Evolutionary conservation across 2,888 invertebrate genomes (phyloP).

Genomic region (Catocala sponsa): DNA sequence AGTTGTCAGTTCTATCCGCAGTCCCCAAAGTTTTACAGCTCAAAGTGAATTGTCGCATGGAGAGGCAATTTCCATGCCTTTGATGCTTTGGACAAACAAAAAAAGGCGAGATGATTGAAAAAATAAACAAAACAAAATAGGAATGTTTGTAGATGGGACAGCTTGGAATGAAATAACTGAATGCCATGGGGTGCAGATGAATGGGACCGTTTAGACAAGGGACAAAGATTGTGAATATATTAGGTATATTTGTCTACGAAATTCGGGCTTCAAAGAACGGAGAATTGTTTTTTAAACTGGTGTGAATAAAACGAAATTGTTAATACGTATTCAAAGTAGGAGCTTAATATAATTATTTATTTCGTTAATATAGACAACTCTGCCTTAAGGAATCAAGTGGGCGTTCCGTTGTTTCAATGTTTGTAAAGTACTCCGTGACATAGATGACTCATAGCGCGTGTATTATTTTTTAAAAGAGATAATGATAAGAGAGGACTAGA

Average conservation of each 20-base stretch:
- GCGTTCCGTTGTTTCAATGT: too few relatives aligned
- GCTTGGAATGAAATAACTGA: slow-evolving; percentile 26
- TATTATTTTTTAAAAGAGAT: too few relatives aligned
- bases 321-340: too few relatives aligned
- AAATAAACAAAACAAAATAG: slow-evolving; percentile 26
- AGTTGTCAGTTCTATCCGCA: too few relatives aligned
- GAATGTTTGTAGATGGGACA: slow-evolving; percentile 23
- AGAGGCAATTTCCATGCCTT: neutral
- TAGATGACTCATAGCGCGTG: too few relatives aligned
- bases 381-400: too few relatives aligned
- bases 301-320: neutral
- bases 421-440: too few relatives aligned
- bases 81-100: slow-evolving; percentile 1
- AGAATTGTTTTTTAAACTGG: neutral
- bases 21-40: too few relatives aligned
- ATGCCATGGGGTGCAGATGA: slow-evolving; percentile 22
- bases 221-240: slow-evolving; percentile 18
- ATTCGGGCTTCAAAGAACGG: neutral
- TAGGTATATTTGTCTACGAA: slow-evolving; percentile 14
- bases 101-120: slow-evolving; percentile 21
- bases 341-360: too few relatives aligned
- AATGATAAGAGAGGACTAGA: too few relatives aligned
- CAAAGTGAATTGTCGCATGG: neutral
- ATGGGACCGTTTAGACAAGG: neutral
- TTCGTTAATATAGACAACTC: too few relatives aligned